Conservation (phyloP, 2,113 vertebrate species). For the Halcyon senegalensis region DNA sequence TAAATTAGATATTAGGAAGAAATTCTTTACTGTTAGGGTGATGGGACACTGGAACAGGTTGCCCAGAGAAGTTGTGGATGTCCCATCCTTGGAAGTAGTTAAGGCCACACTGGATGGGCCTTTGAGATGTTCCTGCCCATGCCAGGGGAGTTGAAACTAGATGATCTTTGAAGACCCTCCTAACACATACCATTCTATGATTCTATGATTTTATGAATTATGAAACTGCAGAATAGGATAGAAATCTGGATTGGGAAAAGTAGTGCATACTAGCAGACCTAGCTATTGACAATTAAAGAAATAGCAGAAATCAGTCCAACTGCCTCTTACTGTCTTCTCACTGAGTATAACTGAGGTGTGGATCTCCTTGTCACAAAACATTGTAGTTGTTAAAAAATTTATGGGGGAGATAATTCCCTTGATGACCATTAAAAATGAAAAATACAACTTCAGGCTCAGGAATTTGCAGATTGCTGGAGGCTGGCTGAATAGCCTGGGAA, state of each 20-base stretch:
- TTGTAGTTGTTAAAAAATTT: neutral
- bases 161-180: too few species aligned
- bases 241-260: neutral
- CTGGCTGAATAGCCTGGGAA: neutral
- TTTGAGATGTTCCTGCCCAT: too few species aligned
- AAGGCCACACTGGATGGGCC: too few species aligned
- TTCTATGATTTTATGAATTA: neutral
- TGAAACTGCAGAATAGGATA: neutral
- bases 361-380: neutral
- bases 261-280: neutral
- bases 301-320: neutral
- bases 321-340: neutral
- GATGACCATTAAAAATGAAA: constrained; percentile 25
- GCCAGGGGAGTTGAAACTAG: too few species aligned
- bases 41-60: too few species aligned
- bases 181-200: neutral
- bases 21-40: too few species aligned
- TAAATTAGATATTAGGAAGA: too few species aligned
- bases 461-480: neutral
- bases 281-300: neutral
- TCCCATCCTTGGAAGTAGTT: too few species aligned
- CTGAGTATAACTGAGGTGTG: neutral
- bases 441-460: neutral
- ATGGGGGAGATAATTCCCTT: neutral
- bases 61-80: too few species aligned